Evolutionary conservation across 1,140 invertebrate species (phyloP), one percentile per base, ranked within the genome.

Genomic region (Aphelenchoides avenae): DNA sequence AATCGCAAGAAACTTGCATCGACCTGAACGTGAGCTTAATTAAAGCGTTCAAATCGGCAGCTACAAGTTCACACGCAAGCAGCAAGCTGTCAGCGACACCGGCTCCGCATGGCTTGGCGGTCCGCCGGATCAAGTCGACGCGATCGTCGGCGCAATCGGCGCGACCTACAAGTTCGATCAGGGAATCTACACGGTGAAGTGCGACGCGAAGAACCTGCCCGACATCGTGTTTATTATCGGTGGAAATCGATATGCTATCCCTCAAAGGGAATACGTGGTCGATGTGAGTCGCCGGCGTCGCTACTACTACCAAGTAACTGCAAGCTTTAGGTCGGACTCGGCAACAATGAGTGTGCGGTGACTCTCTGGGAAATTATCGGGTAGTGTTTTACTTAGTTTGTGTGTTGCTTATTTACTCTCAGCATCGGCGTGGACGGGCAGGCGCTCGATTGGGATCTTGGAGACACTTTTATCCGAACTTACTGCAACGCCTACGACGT

Each of bases 401-500:
- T 55, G n/a, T n/a, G n/a, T n/a, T n/a, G n/a, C n/a, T n/a, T n/a
- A n/a, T n/a, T n/a, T n/a, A n/a, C n/a, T n/a, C n/a, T n/a, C n/a
- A n/a, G n/a, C n/a, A n/a, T n/a, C n/a, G n/a, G n/a, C n/a, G n/a
- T n/a, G n/a, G n/a, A n/a, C n/a, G n/a, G n/a, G n/a, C n/a, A n/a
- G n/a, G n/a, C n/a, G n/a, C n/a, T n/a, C 3, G 11, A 29, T 4
- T 64, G 61, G 61, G 52, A 51, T 36, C 46, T 64, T 24, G 62
- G 62, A 30, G 52, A 64, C 36, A 47, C 61, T 9, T 65, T 49
- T n/a, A 64, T 64, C 22, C 42, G 61, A 6, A 39, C 34, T 2
- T 64, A 59, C 27, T 64, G 62, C 43, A 53, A 58, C 24, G 20
- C 64, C 5, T 64, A 64, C 20, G 62, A 64, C 40, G 47, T 64